These are phyloP conservation scores for Geococcyx californianus DNA, from an alignment of 2,113 vertebrate species.

Conservation along the genomic window DNA sequence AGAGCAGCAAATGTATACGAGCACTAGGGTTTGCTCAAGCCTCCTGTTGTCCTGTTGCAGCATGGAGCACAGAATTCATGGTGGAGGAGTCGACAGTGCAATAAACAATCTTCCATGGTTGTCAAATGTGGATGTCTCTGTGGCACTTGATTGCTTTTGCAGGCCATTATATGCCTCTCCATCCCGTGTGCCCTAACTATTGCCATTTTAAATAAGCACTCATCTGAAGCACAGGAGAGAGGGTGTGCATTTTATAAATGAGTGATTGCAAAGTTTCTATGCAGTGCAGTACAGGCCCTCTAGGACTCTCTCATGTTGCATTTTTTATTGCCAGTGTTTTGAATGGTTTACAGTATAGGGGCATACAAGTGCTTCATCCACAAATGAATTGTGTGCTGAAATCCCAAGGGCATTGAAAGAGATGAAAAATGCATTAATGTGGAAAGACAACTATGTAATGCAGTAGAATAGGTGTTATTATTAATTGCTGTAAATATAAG, in stretches of 20 bases:
- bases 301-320: not conserved
- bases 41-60: not conserved
- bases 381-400: not conserved
- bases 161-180: not conserved
- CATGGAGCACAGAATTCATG: not conserved
- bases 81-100: not conserved
- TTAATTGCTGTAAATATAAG: conserved; percentile 40
- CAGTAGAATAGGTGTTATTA: not conserved
- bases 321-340: conserved; percentile 4
- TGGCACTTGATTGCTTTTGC: conserved; percentile 1
- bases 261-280: not conserved
- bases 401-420: not conserved
- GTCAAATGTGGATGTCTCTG: not conserved
- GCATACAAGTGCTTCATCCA: not conserved
- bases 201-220: not conserved
- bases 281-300: not conserved
- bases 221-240: not conserved
- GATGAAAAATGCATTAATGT: not conserved
- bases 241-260: not conserved
- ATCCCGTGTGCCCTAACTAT: not conserved
- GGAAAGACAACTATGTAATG: not conserved
- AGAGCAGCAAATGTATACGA: not conserved
- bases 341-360: not conserved
- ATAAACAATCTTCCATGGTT: not conserved
- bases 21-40: not conserved